Base-by-base conservation (phyloP, 2,888 invertebrate species). In the Nymphalis polychloros region DNA sequence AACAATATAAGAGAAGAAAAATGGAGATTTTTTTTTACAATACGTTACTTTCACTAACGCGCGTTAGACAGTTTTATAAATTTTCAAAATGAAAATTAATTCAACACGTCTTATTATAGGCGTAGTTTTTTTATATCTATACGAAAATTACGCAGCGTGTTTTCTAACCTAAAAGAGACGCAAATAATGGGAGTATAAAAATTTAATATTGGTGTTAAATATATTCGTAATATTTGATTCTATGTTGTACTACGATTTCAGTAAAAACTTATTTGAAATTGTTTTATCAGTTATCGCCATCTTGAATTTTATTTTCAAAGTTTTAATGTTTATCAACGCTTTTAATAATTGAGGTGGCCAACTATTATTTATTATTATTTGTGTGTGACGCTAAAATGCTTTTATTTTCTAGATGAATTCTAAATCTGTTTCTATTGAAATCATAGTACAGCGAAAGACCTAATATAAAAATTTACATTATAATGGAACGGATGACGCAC, bases 401-500 rank as follows among this genome's bases (percentile, higher is more conserved):
- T 7, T 50, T 20, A 8, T 50, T 19, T 50, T 10, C 8, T 50
- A 6, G 8, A 19, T 50, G 8, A 50, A 50, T 19, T 6, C 1
- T 48, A 23, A 23, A 19, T 35, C 35, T 17, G 13, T 60, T 57
- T 20, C 7, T 49, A 64, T 59, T 67, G 68, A 67, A 73, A 69
- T 57, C 62, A 66, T 46, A 66, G 49, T 47, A 67, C 68, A 82
- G 16, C 31, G 81, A 83, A 82, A 83, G 81, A 84, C 82, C 81
- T 64, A 84, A 79, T 83, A 71, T 81, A 81, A 84, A 71, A 71
- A 68, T 68, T 67, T 68, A 73, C 63, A 71, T 59, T 66, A 72
- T 64, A 76, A 71, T 89, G 89, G 90, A 89, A 85, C 88, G 88
- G 89, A 89, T 85, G 84, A 84, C 76, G 83, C 79, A 80, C 82